phyloP scores from a whole-genome alignment of 2,113 vertebrate genomes.

The Felis catus region F.catus_Fca126_mat1.0 CM031411.1:84745001-84745500 shows the following conservation, averaged over 20 bases:
- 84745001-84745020: too few species aligned
- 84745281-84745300: not conserved
- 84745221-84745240: not conserved
- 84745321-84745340: not conserved
- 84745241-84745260: not conserved
- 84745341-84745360: not conserved
- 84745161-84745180: not conserved
- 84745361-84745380: not conserved
- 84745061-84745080: too few species aligned
- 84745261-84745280: not conserved
- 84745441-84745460: not conserved
- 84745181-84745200: not conserved
- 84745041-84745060: too few species aligned
- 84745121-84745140: not conserved
- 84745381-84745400: not conserved
- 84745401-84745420: not conserved
- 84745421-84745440: not conserved
- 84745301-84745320: not conserved
- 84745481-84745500: not conserved
- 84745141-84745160: not conserved
- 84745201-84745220: not conserved
- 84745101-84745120: not conserved
- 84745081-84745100: not conserved
- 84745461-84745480: not conserved
- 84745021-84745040: too few species aligned